Conservation (phyloP, 2,113 vertebrate species). For the Malurus cyaneus region DNA sequence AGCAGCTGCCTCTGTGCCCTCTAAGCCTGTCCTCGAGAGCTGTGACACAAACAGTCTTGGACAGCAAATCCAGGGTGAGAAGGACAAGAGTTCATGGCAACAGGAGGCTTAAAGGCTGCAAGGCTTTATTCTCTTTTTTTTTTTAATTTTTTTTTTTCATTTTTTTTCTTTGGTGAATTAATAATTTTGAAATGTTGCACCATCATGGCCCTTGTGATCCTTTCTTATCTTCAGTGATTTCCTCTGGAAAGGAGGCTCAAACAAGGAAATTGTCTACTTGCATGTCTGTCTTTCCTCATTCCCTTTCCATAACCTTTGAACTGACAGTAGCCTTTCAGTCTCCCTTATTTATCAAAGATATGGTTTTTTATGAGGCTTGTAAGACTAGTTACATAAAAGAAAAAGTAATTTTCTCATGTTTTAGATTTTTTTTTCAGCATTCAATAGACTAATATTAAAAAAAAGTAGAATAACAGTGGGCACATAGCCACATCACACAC, state of each 20-base stretch:
- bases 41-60: not conserved
- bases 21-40: not conserved
- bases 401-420: not conserved
- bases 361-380: not conserved
- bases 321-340: not conserved
- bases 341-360: not conserved
- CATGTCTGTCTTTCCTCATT: not conserved
- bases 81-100: not conserved
- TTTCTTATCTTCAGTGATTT: not conserved
- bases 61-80: not conserved
- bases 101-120: not conserved
- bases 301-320: not conserved
- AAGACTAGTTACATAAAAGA: not conserved
- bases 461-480: not conserved
- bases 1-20: not conserved
- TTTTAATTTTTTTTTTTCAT: not conserved
- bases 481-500: not conserved
- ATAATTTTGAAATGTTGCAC: not conserved
- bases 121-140: not conserved
- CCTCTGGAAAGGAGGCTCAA: not conserved
- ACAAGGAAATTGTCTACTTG: not conserved
- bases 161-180: not conserved
- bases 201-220: fast-evolving
- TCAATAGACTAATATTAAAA: constrained; percentile 3
- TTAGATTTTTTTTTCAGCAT: not conserved